Conservation (phyloP, 2,888 invertebrate genomes). For the Oscheius sp. region DNA sequence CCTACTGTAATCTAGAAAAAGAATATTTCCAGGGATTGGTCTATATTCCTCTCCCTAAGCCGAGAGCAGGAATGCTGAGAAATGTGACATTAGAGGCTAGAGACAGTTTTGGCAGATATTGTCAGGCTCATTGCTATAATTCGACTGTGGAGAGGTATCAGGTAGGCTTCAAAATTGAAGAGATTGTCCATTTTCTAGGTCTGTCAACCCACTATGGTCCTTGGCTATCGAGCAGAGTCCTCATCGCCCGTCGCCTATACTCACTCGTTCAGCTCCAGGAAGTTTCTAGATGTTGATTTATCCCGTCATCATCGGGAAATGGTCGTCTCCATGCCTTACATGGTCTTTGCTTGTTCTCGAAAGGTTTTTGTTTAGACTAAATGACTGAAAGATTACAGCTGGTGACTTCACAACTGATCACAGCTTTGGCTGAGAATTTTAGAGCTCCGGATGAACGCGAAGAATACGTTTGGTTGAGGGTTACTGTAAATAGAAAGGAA, state of each 20-base stretch:
- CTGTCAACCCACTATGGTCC: conserved; percentile 57
- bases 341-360: conserved; percentile 65
- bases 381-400: conserved; percentile 29
- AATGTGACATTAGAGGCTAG: conserved; percentile 61
- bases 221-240: conserved; percentile 49
- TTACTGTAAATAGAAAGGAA: conserved; percentile 45
- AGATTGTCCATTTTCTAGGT: conserved; percentile 42
- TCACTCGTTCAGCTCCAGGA: conserved; percentile 46
- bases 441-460: conserved; percentile 47
- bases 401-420: conserved; percentile 52
- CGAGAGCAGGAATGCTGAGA: conserved; percentile 42
- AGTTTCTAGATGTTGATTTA: conserved; percentile 62
- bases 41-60: conserved; percentile 65
- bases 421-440: conserved; percentile 40
- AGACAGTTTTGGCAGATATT: conserved; percentile 66
- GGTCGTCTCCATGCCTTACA: conserved; percentile 53
- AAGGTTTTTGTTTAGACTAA: conserved; percentile 38
- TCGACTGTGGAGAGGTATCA: conserved; percentile 63
- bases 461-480: conserved; percentile 65
- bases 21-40: conserved; percentile 54
- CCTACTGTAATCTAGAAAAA: neutral
- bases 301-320: conserved; percentile 61
- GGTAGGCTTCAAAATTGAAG: conserved; percentile 31
- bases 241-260: conserved; percentile 49
- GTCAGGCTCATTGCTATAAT: conserved; percentile 67